Conservation (phyloP, 2,797 vertebrate species). For the Neostethus bicornis region DNA sequence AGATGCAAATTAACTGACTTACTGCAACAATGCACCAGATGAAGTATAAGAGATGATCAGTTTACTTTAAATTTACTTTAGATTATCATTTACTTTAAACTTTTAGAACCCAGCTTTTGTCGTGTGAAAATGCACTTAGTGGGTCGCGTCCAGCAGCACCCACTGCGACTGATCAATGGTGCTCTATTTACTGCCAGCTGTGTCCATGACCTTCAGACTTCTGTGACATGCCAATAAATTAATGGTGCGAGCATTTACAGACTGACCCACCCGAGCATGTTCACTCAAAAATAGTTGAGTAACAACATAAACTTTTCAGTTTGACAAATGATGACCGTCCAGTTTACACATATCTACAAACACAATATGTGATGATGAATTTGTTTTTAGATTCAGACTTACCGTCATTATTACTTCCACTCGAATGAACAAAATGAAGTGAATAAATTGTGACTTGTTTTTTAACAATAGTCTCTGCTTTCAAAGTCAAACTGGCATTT, state of each 20-base stretch:
- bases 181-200: conserved; percentile 63
- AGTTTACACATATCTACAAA: conserved; percentile 15
- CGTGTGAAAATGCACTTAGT: conserved; percentile 14
- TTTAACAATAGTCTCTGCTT: conserved; percentile 11
- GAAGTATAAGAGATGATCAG: background rate
- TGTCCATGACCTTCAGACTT: conserved; percentile 66
- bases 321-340: background rate
- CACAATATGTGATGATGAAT: conserved; percentile 1
- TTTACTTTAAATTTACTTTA: too few relatives aligned
- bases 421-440: conserved; percentile 12
- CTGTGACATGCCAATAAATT: conserved; percentile 57
- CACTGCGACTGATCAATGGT: conserved; percentile 51
- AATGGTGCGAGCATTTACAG: conserved; percentile 38
- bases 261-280: conserved; percentile 10
- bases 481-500: conserved; percentile 45
- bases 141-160: conserved; percentile 26
- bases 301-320: conserved; percentile 4
- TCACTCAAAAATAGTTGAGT: background rate
- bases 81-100: too few relatives aligned
- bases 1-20: background rate
- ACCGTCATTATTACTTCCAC: conserved; percentile 20
- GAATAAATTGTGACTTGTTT: conserved; percentile 23
- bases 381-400: background rate
- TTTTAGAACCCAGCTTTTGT: conserved; percentile 26
- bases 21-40: background rate